Evolutionary conservation across 1,140 invertebrate genomes (phyloP), one percentile per base, ranked within the genome.

Genomic region (Sweltsa coloradensis): DNA sequence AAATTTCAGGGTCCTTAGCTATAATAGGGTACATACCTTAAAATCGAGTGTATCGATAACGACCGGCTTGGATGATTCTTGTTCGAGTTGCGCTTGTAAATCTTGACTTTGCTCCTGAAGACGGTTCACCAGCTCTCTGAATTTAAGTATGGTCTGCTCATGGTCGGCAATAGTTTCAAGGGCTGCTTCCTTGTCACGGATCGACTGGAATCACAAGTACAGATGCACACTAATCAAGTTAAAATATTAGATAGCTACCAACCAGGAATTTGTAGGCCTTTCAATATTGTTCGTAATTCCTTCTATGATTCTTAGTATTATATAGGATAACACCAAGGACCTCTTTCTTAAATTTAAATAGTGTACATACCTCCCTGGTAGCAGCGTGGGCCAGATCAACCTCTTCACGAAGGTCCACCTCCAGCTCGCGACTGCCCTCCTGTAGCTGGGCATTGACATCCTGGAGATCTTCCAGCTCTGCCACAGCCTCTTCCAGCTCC

Each of bases 111-210:
- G 83, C 36, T 90, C 83, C 47, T 87, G 85, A 41, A 98, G 71
- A 51, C 85, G 82, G 51, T 86, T 81, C 1, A 96, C 95, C 2
- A 97, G 71, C 50, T 96, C 90, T 34, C 95, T 72, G 67, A 98
- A 99, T 70, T 98, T 98, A 9, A 79, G 72, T 39, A 99, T 95
- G 0, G 93, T 97, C n/a, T 78, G 66, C 63, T 97, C 92, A 41
- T 92, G 81, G 70, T 98, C 94, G 36, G 88, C 79, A 31, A 97
- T 77, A 0, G 88, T 89, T 64, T 97, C 92, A 21, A 94, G 69
- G 1, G 85, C 81, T 0, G 88, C 89, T 58, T 96, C 85, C 18
- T 79, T 71, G 57, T 87, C 81, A 2, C 83, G 67, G 9, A 79
- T 64, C 27, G 81, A 76, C 73, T 78, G 55, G n/a, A 54, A 48